Conservation (phyloP, 1,140 invertebrate species). For the Temnothorax nylanderi region DNA sequence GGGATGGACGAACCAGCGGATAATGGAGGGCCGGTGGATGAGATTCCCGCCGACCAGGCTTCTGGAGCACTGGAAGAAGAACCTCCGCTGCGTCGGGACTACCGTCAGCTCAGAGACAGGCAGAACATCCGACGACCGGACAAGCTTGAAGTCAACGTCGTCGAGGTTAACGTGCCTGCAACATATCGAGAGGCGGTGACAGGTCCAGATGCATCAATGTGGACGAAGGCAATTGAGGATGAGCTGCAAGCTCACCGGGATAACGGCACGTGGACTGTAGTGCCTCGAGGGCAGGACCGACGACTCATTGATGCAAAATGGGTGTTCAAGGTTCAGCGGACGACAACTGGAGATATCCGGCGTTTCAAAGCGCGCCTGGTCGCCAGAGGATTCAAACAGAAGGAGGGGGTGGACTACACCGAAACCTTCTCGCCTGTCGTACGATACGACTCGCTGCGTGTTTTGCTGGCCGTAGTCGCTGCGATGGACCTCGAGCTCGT, state of each 20-base stretch:
- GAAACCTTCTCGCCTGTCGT: too few relatives aligned
- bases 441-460: too few relatives aligned
- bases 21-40: too few relatives aligned
- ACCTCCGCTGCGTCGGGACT: too few relatives aligned
- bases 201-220: background rate
- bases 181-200: background rate
- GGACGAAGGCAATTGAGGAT: background rate
- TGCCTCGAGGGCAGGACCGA: background rate
- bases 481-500: too few relatives aligned
- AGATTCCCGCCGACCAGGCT: too few relatives aligned
- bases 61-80: too few relatives aligned
- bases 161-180: background rate
- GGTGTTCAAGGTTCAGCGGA: background rate
- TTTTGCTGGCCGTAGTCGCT: too few relatives aligned
- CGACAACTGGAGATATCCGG: background rate
- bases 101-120: too few relatives aligned
- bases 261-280: background rate
- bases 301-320: background rate
- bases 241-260: background rate
- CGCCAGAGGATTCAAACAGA: background rate
- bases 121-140: background rate
- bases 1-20: too few relatives aligned
- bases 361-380: background rate
- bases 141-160: background rate
- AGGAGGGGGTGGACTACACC: too few relatives aligned